Evolutionary conservation across 2,113 vertebrate genomes (phyloP).

Genomic region (Canis aureus): DNA sequence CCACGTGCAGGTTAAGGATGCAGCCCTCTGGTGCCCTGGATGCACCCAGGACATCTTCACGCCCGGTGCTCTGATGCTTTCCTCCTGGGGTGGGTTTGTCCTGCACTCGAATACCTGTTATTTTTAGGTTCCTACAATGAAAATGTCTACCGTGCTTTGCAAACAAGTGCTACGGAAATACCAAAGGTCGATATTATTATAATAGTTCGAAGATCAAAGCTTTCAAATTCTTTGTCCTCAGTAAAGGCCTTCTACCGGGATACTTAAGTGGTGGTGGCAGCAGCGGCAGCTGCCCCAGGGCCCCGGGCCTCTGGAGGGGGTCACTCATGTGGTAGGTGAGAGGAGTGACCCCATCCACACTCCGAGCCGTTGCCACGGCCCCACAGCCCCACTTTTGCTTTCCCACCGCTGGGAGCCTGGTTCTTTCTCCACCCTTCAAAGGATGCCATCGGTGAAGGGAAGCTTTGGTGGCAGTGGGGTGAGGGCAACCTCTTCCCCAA

Average conservation of each 20-base stretch:
- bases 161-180: not conserved
- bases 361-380: not conserved
- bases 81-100: not conserved
- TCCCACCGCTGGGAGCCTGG: not conserved
- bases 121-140: not conserved
- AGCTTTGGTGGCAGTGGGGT: not conserved
- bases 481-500: not conserved
- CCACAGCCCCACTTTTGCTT: not conserved
- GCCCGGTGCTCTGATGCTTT: not conserved
- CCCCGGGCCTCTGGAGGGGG: not conserved
- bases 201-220: not conserved
- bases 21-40: not conserved
- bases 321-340: not conserved
- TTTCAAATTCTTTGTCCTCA: not conserved
- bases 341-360: not conserved
- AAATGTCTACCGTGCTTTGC: not conserved
- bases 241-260: not conserved
- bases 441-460: not conserved
- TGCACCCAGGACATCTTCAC: not conserved
- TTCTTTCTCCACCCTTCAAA: not conserved
- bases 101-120: not conserved
- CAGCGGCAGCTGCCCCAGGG: not conserved
- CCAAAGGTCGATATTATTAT: not conserved
- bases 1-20: not conserved
- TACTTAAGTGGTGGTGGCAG: not conserved